Conservation (phyloP, 2,797 vertebrate species). For the Apogon hyalosoma region DNA sequence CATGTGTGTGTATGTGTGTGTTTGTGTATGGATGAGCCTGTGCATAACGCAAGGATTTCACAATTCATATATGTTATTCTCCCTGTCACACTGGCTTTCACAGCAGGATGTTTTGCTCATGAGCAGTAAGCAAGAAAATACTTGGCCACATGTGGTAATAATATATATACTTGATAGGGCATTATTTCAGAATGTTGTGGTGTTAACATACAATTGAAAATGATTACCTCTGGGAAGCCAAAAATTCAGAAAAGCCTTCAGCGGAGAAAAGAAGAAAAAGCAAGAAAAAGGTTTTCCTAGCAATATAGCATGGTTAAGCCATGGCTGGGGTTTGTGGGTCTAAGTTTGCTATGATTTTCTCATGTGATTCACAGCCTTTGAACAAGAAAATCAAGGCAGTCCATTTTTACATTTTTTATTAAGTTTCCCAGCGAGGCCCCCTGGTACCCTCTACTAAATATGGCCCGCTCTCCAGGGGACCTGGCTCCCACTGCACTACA, state of each 20-base stretch:
- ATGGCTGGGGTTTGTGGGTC: constrained; percentile 39
- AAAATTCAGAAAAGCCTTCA: constrained; percentile 51
- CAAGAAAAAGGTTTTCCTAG: constrained; percentile 28
- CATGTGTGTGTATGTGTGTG: background rate
- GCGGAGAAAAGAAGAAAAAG: constrained; percentile 40
- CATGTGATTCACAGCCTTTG: constrained; percentile 57
- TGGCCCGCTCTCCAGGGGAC: constrained; percentile 67
- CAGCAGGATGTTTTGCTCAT: constrained; percentile 42
- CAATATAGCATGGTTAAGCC: constrained; percentile 42
- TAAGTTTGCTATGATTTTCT: constrained; percentile 55
- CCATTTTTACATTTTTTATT: constrained; percentile 67
- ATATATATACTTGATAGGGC: constrained; percentile 63
- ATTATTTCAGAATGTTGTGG: constrained; percentile 58
- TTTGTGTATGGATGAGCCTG: background rate
- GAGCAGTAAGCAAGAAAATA: constrained; percentile 57
- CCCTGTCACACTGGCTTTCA: constrained; percentile 47
- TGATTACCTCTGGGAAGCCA: constrained; percentile 48
- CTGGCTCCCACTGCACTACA: constrained; percentile 38
- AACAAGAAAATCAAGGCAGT: constrained; percentile 44
- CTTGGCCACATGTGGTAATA: constrained; percentile 64
- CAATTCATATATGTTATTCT: constrained; percentile 14
- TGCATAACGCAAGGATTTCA: constrained; percentile 14
- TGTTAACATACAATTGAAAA: constrained; percentile 68
- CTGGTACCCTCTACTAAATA: constrained; percentile 72
- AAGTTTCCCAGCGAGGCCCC: constrained; percentile 67